A percentile compares a stretch with the other conserved stretches of the same genome.
Evolutionary conservation across 2,888 invertebrate species (phyloP).

Genomic region (Podotricha telesiphe): DNA sequence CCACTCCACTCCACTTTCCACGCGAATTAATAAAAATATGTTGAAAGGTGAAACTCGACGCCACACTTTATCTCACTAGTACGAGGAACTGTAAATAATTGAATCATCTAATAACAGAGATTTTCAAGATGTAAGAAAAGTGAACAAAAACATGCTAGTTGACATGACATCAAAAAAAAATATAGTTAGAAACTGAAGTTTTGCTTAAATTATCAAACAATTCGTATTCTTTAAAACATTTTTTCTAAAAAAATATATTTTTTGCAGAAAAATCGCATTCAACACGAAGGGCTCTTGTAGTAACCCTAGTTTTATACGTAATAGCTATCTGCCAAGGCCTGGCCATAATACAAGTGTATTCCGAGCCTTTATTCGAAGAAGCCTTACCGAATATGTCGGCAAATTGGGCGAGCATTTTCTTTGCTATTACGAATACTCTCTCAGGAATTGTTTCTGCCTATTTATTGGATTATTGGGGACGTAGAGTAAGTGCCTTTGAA

Average conservation of each 20-base stretch:
- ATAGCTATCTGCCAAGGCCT: constrained; percentile 68
- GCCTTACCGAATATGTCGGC: constrained; percentile 63
- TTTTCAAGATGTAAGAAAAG: no score
- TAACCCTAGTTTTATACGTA: constrained; percentile 54
- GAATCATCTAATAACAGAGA: no score
- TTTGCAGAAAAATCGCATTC: constrained; percentile 63
- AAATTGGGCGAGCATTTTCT: constrained; percentile 58
- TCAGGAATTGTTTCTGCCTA: constrained; percentile 61
- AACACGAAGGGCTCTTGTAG: constrained; percentile 57
- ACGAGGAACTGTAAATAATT: no score
- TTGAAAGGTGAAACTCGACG: no score
- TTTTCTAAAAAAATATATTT: neutral
- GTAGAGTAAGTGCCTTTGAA: constrained; percentile 57
- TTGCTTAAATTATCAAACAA: no score
- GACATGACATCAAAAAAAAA: no score
- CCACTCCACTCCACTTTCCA: no score
- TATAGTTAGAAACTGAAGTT: no score
- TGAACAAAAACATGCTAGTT: no score
- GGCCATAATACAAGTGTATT: constrained; percentile 66
- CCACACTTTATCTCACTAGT: no score
- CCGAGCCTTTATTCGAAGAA: constrained; percentile 64
- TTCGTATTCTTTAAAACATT: no score
- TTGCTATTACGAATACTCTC: constrained; percentile 56
- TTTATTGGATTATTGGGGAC: constrained; percentile 60
- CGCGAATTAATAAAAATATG: no score